Base-by-base conservation (phyloP, 2,113 vertebrate species). In the Callospermophilus lateralis region DNA sequence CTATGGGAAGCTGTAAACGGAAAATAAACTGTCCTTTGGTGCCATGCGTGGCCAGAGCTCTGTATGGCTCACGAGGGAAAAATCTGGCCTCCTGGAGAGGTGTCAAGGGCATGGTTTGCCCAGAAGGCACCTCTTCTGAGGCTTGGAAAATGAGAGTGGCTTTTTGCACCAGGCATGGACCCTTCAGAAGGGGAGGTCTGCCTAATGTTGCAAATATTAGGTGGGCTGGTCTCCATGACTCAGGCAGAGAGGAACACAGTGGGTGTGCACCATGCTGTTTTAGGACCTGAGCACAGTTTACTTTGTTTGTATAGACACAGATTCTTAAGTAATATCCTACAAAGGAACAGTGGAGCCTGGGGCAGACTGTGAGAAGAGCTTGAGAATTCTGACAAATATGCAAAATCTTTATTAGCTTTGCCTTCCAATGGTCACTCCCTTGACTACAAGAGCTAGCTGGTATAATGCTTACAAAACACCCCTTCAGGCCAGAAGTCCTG, bases 361-460 rank as follows among this genome's bases (percentile, higher is more conserved):
- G 90, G 32, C 15, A 37, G n/a, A 63, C 42, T 74, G 72, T 83
- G 88, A 78, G 61, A 68, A 42, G 67, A 77, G 39, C 70, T 83
- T 26, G 51, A 86, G 45, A 85, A 96, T n/a, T 67, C 58, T 58
- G 83, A 90, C 58, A 70, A 45, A 51, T 15, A 24, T 1, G 45
- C 39, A 34, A 79, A 72, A 53, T 45, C 24, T 88, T 48, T 24
- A 68, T 70, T 28, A 11, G n/a, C 17, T 80, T 34, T 67, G 9
- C 1, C 26, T 58, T 85, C 89, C 13, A 1, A 22, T 7, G 15
- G 4, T 26, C 20, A 1, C 22, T 58, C 53, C 55, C 6, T 37
- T 22, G 73, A 80, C 45, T 4, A 12, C 76, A 32, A 17, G 67
- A 42, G 45, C 76, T 19, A 68, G 48, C 37, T 26, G 1, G 73